Evolutionary conservation across 2,888 invertebrate genomes (phyloP).

Genomic region (Nipponacmea schrenckii): DNA sequence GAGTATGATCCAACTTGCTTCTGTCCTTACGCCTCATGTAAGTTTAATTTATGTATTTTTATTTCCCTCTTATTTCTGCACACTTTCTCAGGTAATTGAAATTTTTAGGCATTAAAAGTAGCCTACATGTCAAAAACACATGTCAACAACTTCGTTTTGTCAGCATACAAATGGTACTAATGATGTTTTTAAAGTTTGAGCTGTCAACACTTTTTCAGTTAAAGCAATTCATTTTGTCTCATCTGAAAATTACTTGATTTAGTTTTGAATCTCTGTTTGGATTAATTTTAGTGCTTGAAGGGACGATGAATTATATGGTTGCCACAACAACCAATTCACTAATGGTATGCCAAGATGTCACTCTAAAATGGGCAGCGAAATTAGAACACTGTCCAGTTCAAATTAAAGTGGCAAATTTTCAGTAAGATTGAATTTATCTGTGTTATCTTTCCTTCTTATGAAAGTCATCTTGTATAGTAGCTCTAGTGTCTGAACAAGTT

Average conservation of each 20-base stretch:
- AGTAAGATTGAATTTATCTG: conserved; percentile 66
- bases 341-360: conserved; percentile 85
- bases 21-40: conserved; percentile 56
- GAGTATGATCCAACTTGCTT: conserved; percentile 79
- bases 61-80: too few species aligned
- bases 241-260: too few species aligned
- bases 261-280: too few species aligned
- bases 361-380: conserved; percentile 90
- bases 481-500: too few species aligned
- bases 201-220: too few species aligned
- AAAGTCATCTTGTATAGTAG: not conserved
- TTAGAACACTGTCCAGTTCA: conserved; percentile 80
- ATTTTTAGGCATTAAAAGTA: too few species aligned
- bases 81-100: too few species aligned
- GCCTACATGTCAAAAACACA: too few species aligned
- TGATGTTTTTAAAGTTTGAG: too few species aligned
- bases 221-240: too few species aligned
- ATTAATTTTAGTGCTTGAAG: conserved; percentile 51
- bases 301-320: conserved; percentile 72
- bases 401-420: conserved; percentile 79
- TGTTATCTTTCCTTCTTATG: not conserved
- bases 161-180: too few species aligned
- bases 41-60: conserved; percentile 25
- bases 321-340: conserved; percentile 85
- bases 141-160: too few species aligned